Percentiles rank a stretch among this genome's conserved stretches.
These are phyloP conservation scores for Habroteleia sp. DNA, from an alignment of 2,888 invertebrate species.

Conservation along the genomic window DNA sequence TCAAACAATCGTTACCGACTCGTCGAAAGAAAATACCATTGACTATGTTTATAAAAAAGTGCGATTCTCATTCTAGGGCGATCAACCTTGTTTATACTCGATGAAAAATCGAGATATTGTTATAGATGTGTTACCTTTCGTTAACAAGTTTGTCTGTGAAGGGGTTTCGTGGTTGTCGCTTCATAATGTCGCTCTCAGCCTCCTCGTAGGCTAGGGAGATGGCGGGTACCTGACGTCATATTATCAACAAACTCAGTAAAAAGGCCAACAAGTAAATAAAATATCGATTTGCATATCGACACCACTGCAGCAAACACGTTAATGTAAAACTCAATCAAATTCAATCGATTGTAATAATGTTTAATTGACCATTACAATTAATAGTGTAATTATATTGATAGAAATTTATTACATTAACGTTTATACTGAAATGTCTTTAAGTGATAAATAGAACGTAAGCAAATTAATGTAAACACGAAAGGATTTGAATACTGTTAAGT, in stretches of 20 bases:
- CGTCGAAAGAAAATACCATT: no score
- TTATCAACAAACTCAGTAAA: constrained; percentile 80
- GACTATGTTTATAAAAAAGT: no score
- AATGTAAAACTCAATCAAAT: no score
- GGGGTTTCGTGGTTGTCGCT: constrained; percentile 91
- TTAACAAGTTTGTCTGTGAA: constrained; percentile 93
- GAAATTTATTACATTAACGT: constrained; percentile 47
- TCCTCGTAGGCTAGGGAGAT: constrained; percentile 94
- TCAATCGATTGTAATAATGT: no score
- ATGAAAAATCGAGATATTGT: constrained; percentile 64
- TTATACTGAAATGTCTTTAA: constrained; percentile 60
- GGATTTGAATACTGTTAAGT: constrained; percentile 6
- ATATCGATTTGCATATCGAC: constrained; percentile 66
- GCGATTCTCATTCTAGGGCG: constrained; percentile 47
- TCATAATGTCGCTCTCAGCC: constrained; percentile 94
- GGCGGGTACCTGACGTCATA: constrained; percentile 85
- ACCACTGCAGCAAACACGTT: constrained; percentile 64
- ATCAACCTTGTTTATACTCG: constrained; percentile 60
- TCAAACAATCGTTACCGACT: no score
- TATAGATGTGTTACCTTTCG: constrained; percentile 83
- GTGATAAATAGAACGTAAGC: constrained; percentile 67
- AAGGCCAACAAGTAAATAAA: constrained; percentile 68
- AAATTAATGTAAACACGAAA: constrained; percentile 57
- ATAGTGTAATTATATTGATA: constrained; percentile 7
- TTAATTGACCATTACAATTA: no score